Base-by-base conservation (phyloP, 2,888 invertebrate species). In the Schizotus pectinicornis region DNA sequence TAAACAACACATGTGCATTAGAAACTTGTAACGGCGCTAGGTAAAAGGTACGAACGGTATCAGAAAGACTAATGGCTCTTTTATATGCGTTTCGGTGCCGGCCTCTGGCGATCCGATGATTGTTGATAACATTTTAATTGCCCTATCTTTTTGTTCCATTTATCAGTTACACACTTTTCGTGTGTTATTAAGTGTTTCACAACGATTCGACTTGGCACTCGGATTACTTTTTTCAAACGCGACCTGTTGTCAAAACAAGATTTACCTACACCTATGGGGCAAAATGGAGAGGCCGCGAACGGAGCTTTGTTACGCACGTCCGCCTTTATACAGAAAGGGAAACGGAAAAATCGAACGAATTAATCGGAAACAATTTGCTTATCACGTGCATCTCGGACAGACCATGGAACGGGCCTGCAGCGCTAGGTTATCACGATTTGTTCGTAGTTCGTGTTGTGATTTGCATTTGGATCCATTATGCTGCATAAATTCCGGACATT, bases 351-450 rank as follows among this genome's bases (percentile, higher is more conserved):
- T 22, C 22, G 22, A 22, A 22, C 22, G 22, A 22, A 22, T 22
- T 22, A 57, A 62, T 61, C 61, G 53, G 54, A 64, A 66, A 64
- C 59, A 63, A 64, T 57, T 65, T 59, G 14, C 22, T 22, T 22
- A 22, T 22, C 22, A 22, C 22, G 22, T 22, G 22, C 22, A 22
- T 22, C 22, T 22, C 22, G 22, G 22, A 22, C 22, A 22, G 22
- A 22, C 3, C 5, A 22, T 22, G 5, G 22, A 22, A 22, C 54
- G 66, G 62, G 66, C 61, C 67, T 59, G 56, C 65, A 67, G 65
- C 65, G 65, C 58, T 62, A 61, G 64, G 66, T 69, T 72, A 74
- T 73, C 74, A 72, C 73, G 73, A 71, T 71, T 63, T 62, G 62
- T 63, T 55, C 61, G 62, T 65, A 63, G 63, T 68, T 72, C 70